A percentile compares a stretch with the other conserved stretches of the same genome.
Conservation (phyloP, 2,888 invertebrate genomes). For the Calameuta filiformis region DNA sequence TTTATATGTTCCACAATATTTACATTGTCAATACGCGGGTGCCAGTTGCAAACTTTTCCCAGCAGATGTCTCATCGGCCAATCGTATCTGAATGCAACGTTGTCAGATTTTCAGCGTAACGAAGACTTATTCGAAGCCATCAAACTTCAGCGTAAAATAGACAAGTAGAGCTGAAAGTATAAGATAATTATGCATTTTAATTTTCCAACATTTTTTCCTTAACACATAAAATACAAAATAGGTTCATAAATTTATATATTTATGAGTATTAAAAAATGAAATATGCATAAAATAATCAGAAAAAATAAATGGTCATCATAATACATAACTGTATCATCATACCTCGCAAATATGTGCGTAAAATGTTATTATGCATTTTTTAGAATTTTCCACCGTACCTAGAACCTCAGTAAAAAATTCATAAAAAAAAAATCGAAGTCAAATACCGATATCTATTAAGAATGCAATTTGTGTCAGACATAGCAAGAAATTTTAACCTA, state of each 20-base stretch:
- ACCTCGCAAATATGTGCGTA: background rate
- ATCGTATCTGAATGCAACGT: conserved; percentile 22
- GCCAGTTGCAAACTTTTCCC: conserved; percentile 25
- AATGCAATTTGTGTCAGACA: background rate
- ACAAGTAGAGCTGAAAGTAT: background rate
- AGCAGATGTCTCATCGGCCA: conserved; percentile 29
- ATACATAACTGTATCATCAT: background rate
- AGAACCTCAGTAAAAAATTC: background rate
- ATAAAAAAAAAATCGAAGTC: background rate
- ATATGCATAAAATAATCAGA: background rate
- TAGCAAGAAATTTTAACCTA: too few species aligned
- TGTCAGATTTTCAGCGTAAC: conserved; percentile 22
- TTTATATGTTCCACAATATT: conserved; percentile 43
- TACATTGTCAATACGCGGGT: conserved; percentile 34
- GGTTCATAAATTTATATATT: background rate
- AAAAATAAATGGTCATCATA: background rate
- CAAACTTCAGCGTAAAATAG: background rate
- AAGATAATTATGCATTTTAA: background rate
- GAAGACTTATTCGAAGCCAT: background rate
- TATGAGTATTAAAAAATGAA: background rate
- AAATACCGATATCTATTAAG: background rate
- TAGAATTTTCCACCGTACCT: too few species aligned
- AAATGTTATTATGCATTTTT: background rate
- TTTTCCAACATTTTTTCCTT: background rate
- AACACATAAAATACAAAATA: background rate